A percentile compares a stretch with the other conserved stretches of the same genome.
These are phyloP conservation scores for Drosophila asahinai DNA, from an alignment of 1,140 invertebrate genomes.

Conservation along the genomic window DNA sequence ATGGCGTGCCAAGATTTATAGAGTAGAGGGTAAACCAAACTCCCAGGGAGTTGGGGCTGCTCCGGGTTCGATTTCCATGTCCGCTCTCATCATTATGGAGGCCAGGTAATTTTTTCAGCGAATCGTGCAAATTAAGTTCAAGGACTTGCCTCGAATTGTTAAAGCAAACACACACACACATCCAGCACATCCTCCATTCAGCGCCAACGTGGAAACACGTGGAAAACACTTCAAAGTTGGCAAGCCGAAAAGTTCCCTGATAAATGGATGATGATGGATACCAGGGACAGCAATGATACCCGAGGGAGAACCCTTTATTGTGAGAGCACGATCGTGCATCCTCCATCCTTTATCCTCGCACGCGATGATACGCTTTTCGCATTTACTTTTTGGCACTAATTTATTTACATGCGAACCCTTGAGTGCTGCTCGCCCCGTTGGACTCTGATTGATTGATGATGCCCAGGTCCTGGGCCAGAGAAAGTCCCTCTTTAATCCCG, in stretches of 20 bases:
- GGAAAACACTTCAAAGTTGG: conserved; percentile 45
- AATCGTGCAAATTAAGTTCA: conserved; percentile 59
- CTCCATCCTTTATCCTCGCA: background rate
- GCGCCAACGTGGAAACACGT: background rate
- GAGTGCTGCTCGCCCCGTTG: conserved; percentile 51
- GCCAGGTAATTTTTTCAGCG: conserved; percentile 32
- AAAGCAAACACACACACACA: conserved; percentile 9
- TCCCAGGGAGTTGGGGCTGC: conserved; percentile 17
- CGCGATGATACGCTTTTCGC: conserved; percentile 36
- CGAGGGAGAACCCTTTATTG: conserved; percentile 15
- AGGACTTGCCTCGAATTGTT: conserved; percentile 15
- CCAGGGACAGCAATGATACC: conserved; percentile 19
- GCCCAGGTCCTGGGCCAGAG: conserved; percentile 16
- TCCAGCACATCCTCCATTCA: background rate
- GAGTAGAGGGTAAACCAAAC: background rate
- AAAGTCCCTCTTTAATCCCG: background rate
- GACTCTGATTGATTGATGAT: conserved; percentile 76
- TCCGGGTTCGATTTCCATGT: background rate
- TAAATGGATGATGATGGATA: conserved; percentile 36
- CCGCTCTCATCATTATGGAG: conserved; percentile 11
- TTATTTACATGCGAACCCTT: conserved; percentile 70
- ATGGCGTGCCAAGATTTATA: conserved; percentile 25
- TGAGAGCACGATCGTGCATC: conserved; percentile 12
- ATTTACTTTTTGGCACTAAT: conserved; percentile 66
- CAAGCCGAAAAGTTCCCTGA: conserved; percentile 25